Evolutionary conservation across 2,888 invertebrate species (phyloP).

Genomic region (Dryocosmus kuriphilus): DNA sequence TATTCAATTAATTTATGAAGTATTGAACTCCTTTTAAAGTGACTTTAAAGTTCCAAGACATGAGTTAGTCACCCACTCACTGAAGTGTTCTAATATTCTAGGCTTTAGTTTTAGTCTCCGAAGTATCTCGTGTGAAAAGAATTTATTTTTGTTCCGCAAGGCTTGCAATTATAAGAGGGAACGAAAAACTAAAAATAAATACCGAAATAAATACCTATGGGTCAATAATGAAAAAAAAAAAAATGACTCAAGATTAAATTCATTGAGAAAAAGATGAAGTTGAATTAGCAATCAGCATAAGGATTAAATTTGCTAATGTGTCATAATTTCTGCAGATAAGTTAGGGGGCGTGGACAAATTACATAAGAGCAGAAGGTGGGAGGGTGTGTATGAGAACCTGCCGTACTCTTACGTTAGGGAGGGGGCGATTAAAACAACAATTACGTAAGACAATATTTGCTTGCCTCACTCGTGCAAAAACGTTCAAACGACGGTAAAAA

Average conservation of each 20-base stretch:
- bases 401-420: too few relatives aligned
- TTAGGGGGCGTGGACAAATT: too few relatives aligned
- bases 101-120: background rate
- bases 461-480: too few relatives aligned
- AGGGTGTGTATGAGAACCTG: too few relatives aligned
- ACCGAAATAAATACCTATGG: background rate
- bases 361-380: too few relatives aligned
- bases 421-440: too few relatives aligned
- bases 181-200: too few relatives aligned
- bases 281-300: background rate
- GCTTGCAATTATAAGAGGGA: background rate
- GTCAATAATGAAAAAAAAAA: background rate
- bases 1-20: background rate
- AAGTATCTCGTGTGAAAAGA: background rate
- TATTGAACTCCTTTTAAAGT: background rate
- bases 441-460: too few relatives aligned
- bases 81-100: background rate
- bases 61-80: background rate
- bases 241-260: background rate
- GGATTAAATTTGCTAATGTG: background rate
- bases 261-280: background rate
- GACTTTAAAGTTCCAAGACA: background rate
- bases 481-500: too few relatives aligned
- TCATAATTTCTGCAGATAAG: background rate
- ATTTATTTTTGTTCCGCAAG: background rate